These are phyloP conservation scores for Zele albiditarsus DNA, from an alignment of 2,888 invertebrate genomes.

Conservation along the genomic window DNA sequence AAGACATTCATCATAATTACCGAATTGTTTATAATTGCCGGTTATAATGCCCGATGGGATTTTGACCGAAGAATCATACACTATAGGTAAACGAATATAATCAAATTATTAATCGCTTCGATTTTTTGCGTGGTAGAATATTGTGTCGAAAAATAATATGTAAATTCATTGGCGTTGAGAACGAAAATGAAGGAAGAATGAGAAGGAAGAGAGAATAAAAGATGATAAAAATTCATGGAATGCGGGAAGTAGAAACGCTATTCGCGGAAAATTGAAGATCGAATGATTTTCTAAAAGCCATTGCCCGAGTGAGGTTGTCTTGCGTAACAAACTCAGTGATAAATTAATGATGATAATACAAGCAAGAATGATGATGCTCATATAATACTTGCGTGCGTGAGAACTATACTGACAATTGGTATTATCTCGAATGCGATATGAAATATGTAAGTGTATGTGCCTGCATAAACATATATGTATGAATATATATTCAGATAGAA, in stretches of 20 bases:
- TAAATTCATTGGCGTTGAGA: too few species aligned
- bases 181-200: neutral
- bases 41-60: slow-evolving; percentile 81
- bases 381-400: neutral
- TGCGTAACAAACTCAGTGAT: slow-evolving; percentile 17
- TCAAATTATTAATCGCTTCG: too few species aligned
- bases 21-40: slow-evolving; percentile 81
- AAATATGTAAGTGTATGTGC: neutral
- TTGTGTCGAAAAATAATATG: too few species aligned
- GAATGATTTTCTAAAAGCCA: neutral
- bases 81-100: slow-evolving; percentile 72
- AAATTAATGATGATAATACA: slow-evolving; percentile 21
- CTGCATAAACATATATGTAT: neutral
- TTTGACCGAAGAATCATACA: slow-evolving; percentile 86
- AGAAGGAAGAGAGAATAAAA: neutral
- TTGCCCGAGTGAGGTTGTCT: slow-evolving; percentile 18
- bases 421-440: neutral
- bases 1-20: slow-evolving; percentile 85
- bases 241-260: neutral
- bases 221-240: neutral
- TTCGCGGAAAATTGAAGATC: slow-evolving; percentile 16
- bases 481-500: neutral
- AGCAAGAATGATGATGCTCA: slow-evolving; percentile 6
- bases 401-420: slow-evolving; percentile 3
- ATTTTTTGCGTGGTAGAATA: too few species aligned